Evolutionary conservation across 1,140 invertebrate species (phyloP).

Genomic region (Chironomus striatipennis): DNA sequence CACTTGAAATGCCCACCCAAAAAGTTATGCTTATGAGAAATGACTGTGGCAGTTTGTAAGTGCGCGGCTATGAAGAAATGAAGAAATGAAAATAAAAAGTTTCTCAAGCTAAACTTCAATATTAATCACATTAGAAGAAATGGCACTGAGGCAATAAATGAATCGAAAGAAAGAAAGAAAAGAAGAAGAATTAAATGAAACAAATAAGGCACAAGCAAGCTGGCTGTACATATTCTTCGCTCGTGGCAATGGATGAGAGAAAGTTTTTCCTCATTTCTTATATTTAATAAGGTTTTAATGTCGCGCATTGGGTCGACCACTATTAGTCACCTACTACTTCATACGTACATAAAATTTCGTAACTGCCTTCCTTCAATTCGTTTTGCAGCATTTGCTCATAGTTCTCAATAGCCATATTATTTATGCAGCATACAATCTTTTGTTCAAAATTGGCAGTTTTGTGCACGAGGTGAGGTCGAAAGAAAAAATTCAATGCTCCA

Average conservation of each 20-base stretch:
- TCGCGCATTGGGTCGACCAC: background rate
- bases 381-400: background rate
- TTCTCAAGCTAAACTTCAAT: background rate
- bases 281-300: constrained; percentile 1
- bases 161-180: too few relatives aligned
- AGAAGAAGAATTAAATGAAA: too few relatives aligned
- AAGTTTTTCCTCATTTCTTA: background rate
- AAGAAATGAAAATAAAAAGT: background rate
- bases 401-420: constrained; percentile 4
- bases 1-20: too few relatives aligned
- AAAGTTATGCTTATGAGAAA: constrained; percentile 7
- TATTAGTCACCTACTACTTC: constrained; percentile 2
- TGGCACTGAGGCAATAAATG: background rate
- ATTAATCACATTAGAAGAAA: constrained; percentile 2
- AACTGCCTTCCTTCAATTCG: background rate
- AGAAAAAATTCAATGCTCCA: background rate
- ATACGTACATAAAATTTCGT: background rate
- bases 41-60: background rate
- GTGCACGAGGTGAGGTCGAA: background rate
- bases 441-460: background rate
- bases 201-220: background rate
- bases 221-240: background rate
- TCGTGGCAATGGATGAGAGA: background rate
- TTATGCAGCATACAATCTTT: background rate
- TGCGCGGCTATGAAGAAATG: too few relatives aligned